Conservation (phyloP, 2,113 vertebrate genomes). For the Paracanthobrama guichenoti region DNA sequence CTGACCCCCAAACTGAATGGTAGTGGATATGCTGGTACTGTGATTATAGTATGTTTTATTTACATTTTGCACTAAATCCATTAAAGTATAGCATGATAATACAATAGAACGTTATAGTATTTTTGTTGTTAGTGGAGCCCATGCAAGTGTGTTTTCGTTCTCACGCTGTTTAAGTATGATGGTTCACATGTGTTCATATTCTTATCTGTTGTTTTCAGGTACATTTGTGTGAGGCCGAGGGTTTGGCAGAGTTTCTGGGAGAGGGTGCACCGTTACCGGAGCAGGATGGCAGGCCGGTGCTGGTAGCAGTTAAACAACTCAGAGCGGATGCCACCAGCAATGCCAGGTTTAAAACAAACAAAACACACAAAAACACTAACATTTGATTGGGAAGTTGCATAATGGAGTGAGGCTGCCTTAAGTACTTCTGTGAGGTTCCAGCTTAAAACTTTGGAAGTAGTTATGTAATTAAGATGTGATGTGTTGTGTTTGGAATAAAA, state of each 20-base stretch:
- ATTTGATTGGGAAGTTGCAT: neutral
- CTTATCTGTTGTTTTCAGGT: conserved; percentile 68
- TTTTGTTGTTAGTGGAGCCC: neutral
- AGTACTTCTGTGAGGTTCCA: too few species aligned
- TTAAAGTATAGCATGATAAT: neutral
- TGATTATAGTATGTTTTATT: neutral
- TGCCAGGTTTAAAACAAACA: conserved; percentile 71
- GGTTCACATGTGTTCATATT: neutral
- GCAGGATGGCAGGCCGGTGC: conserved; percentile 66
- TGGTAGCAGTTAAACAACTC: conserved; percentile 84
- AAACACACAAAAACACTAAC: neutral
- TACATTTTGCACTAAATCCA: neutral
- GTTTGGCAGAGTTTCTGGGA: conserved; percentile 77
- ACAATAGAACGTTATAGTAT: neutral
- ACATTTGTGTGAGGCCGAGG: conserved; percentile 81
- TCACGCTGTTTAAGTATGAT: neutral
- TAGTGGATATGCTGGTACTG: neutral
- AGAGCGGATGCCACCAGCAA: conserved; percentile 80
- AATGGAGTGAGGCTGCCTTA: neutral
- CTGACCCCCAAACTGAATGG: neutral
- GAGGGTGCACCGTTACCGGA: conserved; percentile 70
- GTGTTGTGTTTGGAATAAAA: neutral
- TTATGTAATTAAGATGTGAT: neutral
- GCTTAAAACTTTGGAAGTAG: too few species aligned
- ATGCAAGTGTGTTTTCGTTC: neutral